phyloP scores from a whole-genome alignment of 1,140 invertebrate species.

The Lucilia cuprina region DNA sequence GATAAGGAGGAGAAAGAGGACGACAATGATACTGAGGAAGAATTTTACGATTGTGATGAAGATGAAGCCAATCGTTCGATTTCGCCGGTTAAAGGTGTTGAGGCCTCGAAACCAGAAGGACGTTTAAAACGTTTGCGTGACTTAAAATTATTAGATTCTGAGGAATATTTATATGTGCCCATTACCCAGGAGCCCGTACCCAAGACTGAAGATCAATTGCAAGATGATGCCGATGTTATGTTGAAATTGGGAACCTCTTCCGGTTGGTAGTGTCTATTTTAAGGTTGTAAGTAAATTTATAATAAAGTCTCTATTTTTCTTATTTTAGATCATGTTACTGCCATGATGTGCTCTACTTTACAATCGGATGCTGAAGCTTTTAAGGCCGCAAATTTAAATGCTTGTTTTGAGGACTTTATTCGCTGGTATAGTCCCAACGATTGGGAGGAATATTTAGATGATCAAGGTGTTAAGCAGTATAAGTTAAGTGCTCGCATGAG shows the following conservation, averaged over 20 bases:
- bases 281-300: background rate
- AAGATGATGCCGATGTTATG: slow-evolving; percentile 91
- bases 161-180: slow-evolving; percentile 83
- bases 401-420: slow-evolving; percentile 94
- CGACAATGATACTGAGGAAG: slow-evolving; percentile 22
- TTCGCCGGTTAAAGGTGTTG: slow-evolving; percentile 64
- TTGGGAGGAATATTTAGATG: slow-evolving; percentile 73
- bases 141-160: slow-evolving; percentile 72
- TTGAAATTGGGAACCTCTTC: slow-evolving; percentile 84
- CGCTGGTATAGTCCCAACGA: slow-evolving; percentile 97
- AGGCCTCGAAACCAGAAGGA: slow-evolving; percentile 77
- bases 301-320: background rate
- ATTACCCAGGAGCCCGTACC: slow-evolving; percentile 94
- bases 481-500: slow-evolving; percentile 90
- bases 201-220: slow-evolving; percentile 95
- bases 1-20: slow-evolving; percentile 19
- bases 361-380: slow-evolving; percentile 99
- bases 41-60: slow-evolving; percentile 67
- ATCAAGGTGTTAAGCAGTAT: slow-evolving; percentile 65
- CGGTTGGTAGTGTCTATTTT: slow-evolving; percentile 68
- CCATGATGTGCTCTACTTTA: slow-evolving; percentile 94
- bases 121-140: slow-evolving; percentile 73
- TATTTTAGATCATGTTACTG: slow-evolving; percentile 75
- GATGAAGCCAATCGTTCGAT: slow-evolving; percentile 67
- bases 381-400: slow-evolving; percentile 96